Percentiles rank a stretch among this genome's conserved stretches.
Conservation (phyloP, 2,888 invertebrate species). For the Mechanitis mazaeus region DNA sequence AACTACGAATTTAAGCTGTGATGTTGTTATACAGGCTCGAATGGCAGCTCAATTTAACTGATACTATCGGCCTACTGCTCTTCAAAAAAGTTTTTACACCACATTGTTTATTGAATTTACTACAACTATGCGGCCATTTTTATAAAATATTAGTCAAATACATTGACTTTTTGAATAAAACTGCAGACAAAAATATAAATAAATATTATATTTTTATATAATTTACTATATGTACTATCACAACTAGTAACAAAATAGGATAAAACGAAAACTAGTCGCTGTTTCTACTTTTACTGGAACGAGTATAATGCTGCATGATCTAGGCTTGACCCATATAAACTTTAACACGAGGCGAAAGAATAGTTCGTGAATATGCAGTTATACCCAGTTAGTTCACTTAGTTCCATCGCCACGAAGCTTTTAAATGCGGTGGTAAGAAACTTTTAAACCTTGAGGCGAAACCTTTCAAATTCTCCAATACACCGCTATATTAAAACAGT, state of each 20-base stretch:
- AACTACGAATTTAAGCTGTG: constrained; percentile 4
- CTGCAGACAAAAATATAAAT: no score
- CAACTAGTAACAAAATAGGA: constrained; percentile 10
- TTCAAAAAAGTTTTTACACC: background rate
- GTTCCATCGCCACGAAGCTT: constrained; percentile 57
- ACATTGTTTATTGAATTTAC: background rate
- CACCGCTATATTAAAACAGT: constrained; percentile 40
- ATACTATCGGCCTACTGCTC: background rate
- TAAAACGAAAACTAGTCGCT: constrained; percentile 15
- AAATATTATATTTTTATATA: constrained; percentile 6
- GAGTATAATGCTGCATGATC: constrained; percentile 56
- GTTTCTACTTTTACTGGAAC: constrained; percentile 16
- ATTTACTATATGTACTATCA: constrained; percentile 1
- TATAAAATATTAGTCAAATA: no score
- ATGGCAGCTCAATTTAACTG: background rate
- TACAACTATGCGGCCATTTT: no score
- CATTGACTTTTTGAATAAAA: no score
- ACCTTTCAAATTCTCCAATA: constrained; percentile 56
- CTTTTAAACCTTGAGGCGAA: constrained; percentile 56
- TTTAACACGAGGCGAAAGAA: constrained; percentile 54
- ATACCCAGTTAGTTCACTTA: constrained; percentile 67
- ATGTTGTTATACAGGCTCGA: constrained; percentile 1
- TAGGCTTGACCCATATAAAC: constrained; percentile 71
- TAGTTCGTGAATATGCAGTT: constrained; percentile 54
- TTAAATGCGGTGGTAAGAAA: constrained; percentile 59